Evolutionary conservation across 2,797 vertebrate genomes (phyloP), one percentile per base, ranked within the genome.

Genomic region (Steatocranus sp.): DNA sequence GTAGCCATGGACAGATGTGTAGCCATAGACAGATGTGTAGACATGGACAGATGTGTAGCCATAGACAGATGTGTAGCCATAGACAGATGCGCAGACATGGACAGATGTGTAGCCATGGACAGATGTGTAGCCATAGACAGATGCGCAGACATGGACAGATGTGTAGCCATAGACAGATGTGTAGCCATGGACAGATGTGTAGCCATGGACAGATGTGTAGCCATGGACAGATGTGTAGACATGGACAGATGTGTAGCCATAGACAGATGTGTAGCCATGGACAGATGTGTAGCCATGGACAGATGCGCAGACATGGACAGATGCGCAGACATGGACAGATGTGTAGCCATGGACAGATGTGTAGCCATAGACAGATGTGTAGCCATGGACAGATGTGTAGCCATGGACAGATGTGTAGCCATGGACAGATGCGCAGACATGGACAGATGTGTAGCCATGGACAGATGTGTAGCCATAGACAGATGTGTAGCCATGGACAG

Each of bases 381-480:
- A 38, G 36, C 8, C 11, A 1, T 3, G 1, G 12, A 14, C 11
- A 41, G 3, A 41, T 0, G 38, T 0, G 6, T 12, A 41, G 38
- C 3, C 1, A 0, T 1, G 1, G 38, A 14, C 38, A 43, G 41
- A 41, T 0, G 5, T 1, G 1, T 14, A 43, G 41, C 1, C 6
- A 0, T 1, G 0, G 3, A 43, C 3, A 43, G 41, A 43, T 0
- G 12, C 2, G 2, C 12, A 41, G 12, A 3, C 36, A 0, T 4
- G 4, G 9, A 10, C 36, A 38, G 10, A 38, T 0, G 36, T 1
- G 11, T 10, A 38, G 36, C 5, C 10, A 1, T 1, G 4, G 11
- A 12, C 38, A 6, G 11, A 41, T 0, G 11, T 5, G 2, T 5
- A 11, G 36, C 2, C 5, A 0, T 1, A 1, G 34, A 38, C 36